These are phyloP conservation scores for Limnephilus auricula DNA, from an alignment of 2,888 invertebrate species.

Conservation along the genomic window DNA sequence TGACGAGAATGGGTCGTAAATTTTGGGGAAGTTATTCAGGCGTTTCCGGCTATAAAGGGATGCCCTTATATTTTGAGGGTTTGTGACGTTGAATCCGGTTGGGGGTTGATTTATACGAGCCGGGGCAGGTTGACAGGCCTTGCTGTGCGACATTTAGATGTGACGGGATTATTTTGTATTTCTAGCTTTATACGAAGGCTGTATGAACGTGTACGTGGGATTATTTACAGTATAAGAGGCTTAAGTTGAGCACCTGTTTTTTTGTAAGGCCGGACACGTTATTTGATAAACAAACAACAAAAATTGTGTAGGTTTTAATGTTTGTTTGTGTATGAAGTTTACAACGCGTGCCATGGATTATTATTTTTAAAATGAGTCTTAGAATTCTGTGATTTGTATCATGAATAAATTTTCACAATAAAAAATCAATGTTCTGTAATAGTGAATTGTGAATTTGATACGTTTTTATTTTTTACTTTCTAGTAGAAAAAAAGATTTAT, in stretches of 20 bases:
- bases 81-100: slow-evolving; percentile 38
- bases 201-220: not conserved
- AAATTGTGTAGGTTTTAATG: not conserved
- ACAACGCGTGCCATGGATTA: not conserved
- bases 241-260: not conserved
- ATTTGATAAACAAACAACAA: not conserved
- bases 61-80: slow-evolving; percentile 46
- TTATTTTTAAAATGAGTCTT: not conserved
- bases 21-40: slow-evolving; percentile 63
- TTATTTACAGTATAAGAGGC: not conserved
- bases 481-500: too few species aligned
- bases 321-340: not conserved
- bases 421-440: not conserved
- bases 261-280: not conserved
- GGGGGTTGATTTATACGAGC: slow-evolving; percentile 30
- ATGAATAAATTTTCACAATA: not conserved
- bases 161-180: slow-evolving; percentile 17
- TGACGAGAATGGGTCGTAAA: slow-evolving; percentile 62
- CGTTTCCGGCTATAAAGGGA: slow-evolving; percentile 61
- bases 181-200: not conserved
- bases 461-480: not conserved
- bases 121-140: slow-evolving; percentile 23
- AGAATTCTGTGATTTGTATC: not conserved
- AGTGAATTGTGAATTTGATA: not conserved
- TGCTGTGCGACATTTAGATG: slow-evolving; percentile 18